Evolutionary conservation across 64 coral and sea anemone species (phyloP), one percentile per base, ranked within the genome.

Genomic region (Montipora sp.): DNA sequence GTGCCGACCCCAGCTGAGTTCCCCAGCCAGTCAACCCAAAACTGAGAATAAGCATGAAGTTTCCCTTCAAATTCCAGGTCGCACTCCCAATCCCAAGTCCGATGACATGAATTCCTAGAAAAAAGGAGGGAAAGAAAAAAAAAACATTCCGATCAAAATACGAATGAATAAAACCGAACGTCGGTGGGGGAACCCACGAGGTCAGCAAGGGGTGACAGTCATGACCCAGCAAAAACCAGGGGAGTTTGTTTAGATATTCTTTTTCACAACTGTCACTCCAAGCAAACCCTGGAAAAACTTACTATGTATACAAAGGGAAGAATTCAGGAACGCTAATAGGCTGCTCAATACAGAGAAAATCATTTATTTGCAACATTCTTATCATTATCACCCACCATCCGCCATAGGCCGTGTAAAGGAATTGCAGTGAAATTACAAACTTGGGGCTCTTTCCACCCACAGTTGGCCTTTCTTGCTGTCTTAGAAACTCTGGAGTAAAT

Each of bases 181-280:
- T 10, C 7, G 13, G 1, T 13, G 7, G 16, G 77, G 77, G 15
- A 79, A 51, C 10, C 47, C 13, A n/a, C 14, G 5, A 43, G 14
- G 19, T 53, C 48, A 49, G 13, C 46, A 4, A 50, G 24, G 24
- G 24, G 24, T 24, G 24, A 24, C 24, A 50, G 24, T 75, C 73
- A 75, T 75, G 73, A 75, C 73, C 73, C 73, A 75, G 73, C 23
- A 44, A 22, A 75, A 75, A 8, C 73, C 73, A 14, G 24, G 73
- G 73, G 23, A 75, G 24, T 75, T 45, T 75, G 36, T 75, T 75
- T 75, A 75, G 73, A 75, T 75, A 75, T 0, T 75, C 73, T 75
- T 75, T 75, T 75, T 75, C 73, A 75, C 73, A 75, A 75, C 73
- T 75, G 73, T 75, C 73, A 75, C 73, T 75, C 73, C 73, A 43